These are phyloP conservation scores for Oncorhynchus kisutch DNA, from an alignment of 2,113 vertebrate genomes.

Conservation along the genomic window DNA sequence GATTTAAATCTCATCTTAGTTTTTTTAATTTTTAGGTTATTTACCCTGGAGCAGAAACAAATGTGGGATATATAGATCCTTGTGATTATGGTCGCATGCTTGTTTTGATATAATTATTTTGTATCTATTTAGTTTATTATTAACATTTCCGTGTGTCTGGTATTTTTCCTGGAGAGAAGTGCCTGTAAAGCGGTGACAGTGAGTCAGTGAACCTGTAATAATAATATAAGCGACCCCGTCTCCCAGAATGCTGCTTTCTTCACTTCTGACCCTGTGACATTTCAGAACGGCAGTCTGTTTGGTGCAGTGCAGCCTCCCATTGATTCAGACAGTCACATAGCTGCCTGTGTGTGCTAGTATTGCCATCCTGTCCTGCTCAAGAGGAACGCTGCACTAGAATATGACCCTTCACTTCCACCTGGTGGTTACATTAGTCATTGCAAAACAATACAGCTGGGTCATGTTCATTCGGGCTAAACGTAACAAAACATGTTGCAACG, in stretches of 20 bases:
- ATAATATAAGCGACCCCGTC: conserved; percentile 36
- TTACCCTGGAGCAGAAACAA: conserved; percentile 60
- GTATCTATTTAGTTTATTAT: neutral
- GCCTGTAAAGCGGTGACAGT: conserved; percentile 12
- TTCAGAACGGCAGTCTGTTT: conserved; percentile 43
- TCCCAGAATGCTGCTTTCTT: conserved; percentile 34
- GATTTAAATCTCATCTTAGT: no score
- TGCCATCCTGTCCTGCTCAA: conserved; percentile 14
- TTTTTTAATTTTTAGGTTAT: neutral
- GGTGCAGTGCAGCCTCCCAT: conserved; percentile 36
- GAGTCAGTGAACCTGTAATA: conserved; percentile 42
- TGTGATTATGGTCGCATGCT: conserved; percentile 51
- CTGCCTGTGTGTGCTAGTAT: neutral
- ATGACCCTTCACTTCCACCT: conserved; percentile 30
- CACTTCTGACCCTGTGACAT: conserved; percentile 59
- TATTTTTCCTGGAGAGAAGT: conserved; percentile 1
- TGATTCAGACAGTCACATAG: conserved; percentile 36
- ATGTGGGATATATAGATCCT: conserved; percentile 60
- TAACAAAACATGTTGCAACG: no score
- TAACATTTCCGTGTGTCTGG: neutral
- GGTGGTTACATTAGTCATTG: conserved; percentile 11
- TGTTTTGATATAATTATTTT: conserved; percentile 12
- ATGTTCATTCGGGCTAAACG: no score
- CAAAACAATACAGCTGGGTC: neutral
- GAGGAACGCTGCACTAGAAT: neutral